Percentiles rank a stretch among this genome's conserved stretches.
These are phyloP conservation scores for Pimephales promelas DNA, from an alignment of 2,113 vertebrate genomes.

Conservation along the genomic window DNA sequence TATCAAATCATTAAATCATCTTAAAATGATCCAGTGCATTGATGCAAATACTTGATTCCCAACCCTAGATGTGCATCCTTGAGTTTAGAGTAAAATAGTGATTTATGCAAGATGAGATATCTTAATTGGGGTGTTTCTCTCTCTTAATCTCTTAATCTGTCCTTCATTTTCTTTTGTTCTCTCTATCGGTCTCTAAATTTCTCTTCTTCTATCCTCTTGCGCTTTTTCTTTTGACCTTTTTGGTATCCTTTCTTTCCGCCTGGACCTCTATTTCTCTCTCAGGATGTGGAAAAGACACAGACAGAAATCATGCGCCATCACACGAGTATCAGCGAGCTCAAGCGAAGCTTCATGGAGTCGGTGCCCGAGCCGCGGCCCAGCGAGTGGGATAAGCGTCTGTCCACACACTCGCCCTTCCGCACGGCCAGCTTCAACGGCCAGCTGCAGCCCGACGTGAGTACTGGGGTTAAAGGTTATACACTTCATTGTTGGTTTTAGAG, in stretches of 20 bases:
- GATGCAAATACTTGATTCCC: background rate
- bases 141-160: constrained; percentile 2
- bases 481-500: background rate
- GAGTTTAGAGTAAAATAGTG: background rate
- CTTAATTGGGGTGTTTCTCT: background rate
- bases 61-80: background rate
- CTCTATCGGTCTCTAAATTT: background rate
- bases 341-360: constrained; percentile 98
- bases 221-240: background rate
- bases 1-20: too few species aligned
- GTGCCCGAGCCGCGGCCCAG: constrained; percentile 89
- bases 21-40: background rate
- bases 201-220: constrained; percentile 22
- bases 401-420: constrained; percentile 92
- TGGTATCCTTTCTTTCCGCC: background rate
- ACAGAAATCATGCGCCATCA: constrained; percentile 96
- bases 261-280: constrained; percentile 17
- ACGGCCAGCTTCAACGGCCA: constrained; percentile 90
- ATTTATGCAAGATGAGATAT: background rate
- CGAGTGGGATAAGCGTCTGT: constrained; percentile 97
- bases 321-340: constrained; percentile 95
- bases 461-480: background rate
- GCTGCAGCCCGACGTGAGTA: constrained; percentile 79
- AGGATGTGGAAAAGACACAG: constrained; percentile 96
- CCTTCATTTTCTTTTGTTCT: background rate